Percentiles rank a stretch among this genome's conserved stretches.
These are phyloP conservation scores for Linurgus olivaceus DNA, from an alignment of 2,797 vertebrate genomes.

Conservation along the genomic window DNA sequence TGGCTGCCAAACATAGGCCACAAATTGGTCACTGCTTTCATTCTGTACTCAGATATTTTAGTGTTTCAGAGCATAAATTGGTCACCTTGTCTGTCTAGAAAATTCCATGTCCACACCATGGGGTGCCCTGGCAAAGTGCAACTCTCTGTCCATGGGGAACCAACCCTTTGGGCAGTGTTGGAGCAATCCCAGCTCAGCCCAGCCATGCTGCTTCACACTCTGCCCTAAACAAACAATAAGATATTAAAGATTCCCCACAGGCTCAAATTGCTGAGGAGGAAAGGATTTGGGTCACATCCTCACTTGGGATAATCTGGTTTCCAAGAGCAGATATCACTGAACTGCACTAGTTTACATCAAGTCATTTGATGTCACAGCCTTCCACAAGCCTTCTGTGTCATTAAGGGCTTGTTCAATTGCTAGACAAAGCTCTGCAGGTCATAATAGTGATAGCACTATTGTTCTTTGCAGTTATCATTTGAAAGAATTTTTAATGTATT, in stretches of 20 bases:
- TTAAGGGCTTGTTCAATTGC: not conserved
- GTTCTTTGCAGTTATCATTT: not conserved
- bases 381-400: not conserved
- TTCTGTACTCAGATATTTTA: not conserved
- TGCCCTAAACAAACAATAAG: not conserved
- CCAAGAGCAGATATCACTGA: not conserved
- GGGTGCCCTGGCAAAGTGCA: not conserved
- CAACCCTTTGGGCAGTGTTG: not conserved
- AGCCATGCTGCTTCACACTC: accelerated
- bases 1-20: not conserved
- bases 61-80: not conserved
- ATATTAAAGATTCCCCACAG: not conserved
- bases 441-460: not conserved
- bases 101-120: not conserved
- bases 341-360: not conserved
- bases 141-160: not conserved
- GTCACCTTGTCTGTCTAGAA: not conserved
- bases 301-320: not conserved
- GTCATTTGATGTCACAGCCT: not conserved
- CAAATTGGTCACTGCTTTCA: not conserved
- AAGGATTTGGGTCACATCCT: not conserved
- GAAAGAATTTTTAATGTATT: not conserved
- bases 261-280: not conserved
- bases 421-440: not conserved
- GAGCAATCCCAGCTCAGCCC: accelerated